These are phyloP conservation scores for Bombus confusus DNA, from an alignment of 1,140 invertebrate species.

Conservation along the genomic window DNA sequence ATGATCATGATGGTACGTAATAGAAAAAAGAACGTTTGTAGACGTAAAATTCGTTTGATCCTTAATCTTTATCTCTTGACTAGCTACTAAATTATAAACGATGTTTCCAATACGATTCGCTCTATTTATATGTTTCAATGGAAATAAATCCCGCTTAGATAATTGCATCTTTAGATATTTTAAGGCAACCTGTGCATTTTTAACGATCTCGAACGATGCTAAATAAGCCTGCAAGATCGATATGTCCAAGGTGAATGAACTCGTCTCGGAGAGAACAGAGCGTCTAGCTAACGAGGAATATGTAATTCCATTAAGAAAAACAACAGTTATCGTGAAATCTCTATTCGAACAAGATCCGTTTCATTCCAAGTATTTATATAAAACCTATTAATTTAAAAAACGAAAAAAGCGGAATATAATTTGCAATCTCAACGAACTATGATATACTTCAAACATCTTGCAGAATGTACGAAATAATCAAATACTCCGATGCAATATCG, in stretches of 20 bases:
- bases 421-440: too few relatives aligned
- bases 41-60: neutral
- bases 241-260: neutral
- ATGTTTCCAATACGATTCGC: too few relatives aligned
- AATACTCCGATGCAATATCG: neutral
- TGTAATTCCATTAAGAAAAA: neutral
- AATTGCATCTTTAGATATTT: neutral
- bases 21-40: too few relatives aligned
- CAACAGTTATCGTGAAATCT: too few relatives aligned
- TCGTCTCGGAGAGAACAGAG: neutral
- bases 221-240: neutral
- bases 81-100: neutral
- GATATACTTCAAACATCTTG: too few relatives aligned
- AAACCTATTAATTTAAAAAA: too few relatives aligned
- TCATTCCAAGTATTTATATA: too few relatives aligned
- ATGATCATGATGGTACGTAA: too few relatives aligned
- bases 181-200: too few relatives aligned
- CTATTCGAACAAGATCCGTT: too few relatives aligned
- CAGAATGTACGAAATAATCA: too few relatives aligned
- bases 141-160: neutral
- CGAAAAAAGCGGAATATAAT: too few relatives aligned
- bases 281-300: neutral
- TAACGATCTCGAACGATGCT: neutral
- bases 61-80: neutral
- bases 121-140: neutral